Percentiles rank a stretch among this genome's conserved stretches.
Evolutionary conservation across 2,797 vertebrate genomes (phyloP).

Genomic region (Melanotaenia pygmaea): DNA sequence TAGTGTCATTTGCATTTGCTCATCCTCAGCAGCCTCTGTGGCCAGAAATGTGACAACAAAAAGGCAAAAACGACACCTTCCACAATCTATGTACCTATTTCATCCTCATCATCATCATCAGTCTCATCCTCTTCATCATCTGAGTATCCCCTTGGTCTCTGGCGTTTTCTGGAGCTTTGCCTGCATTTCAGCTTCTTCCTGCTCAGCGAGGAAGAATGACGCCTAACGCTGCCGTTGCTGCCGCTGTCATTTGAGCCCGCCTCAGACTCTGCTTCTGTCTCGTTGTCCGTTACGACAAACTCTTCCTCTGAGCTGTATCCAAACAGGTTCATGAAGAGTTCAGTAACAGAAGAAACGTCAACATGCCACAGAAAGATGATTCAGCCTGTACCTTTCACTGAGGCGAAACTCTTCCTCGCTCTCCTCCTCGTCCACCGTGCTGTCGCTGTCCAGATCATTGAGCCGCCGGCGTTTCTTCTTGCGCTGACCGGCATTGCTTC

Average conservation of each 20-base stretch:
- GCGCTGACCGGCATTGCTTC: constrained; percentile 75
- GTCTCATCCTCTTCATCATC: constrained; percentile 95
- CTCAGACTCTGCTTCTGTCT: constrained; percentile 84
- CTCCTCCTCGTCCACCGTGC: constrained; percentile 94
- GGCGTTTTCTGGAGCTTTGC: constrained; percentile 82
- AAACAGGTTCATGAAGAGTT: neutral
- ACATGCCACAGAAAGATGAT: neutral
- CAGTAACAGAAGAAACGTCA: neutral
- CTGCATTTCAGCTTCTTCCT: constrained; percentile 78
- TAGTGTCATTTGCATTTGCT: too few species aligned
- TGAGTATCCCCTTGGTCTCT: constrained; percentile 89
- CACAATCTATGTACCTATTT: constrained; percentile 71
- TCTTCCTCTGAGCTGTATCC: constrained; percentile 90
- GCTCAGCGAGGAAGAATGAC: constrained; percentile 53
- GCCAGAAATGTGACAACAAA: too few species aligned
- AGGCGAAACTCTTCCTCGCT: constrained; percentile 96
- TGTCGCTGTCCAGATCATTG: constrained; percentile 97
- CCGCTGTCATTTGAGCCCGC: constrained; percentile 88
- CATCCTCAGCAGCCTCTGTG: too few species aligned
- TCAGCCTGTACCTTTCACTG: constrained; percentile 85
- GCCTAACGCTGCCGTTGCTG: constrained; percentile 65
- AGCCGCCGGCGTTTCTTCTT: constrained; percentile 95
- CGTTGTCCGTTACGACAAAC: constrained; percentile 91
- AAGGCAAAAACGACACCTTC: too few species aligned
- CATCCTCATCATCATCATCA: constrained; percentile 87